phyloP scores from a whole-genome alignment of 2,113 vertebrate genomes.

The Hippocampus mohnikei region DNA sequence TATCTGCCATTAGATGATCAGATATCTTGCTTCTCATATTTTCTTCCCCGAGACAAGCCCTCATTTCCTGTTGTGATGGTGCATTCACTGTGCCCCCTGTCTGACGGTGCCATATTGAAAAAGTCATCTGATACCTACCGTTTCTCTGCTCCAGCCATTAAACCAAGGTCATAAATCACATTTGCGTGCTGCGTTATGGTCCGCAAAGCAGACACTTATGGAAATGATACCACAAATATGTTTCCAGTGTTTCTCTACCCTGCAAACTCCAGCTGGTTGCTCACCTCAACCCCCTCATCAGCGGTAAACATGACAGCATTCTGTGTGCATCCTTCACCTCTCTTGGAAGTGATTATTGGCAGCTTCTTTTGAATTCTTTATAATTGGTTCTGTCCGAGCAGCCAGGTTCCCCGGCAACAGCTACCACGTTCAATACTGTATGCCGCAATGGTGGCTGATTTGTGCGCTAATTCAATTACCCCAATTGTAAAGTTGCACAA shows the following conservation, averaged over 20 bases:
- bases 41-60: conserved; percentile 69
- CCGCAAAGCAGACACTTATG: conserved; percentile 65
- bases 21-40: conserved; percentile 74
- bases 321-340: conserved; percentile 51
- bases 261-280: conserved; percentile 39
- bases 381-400: conserved; percentile 56
- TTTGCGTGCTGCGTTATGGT: conserved; percentile 68
- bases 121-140: conserved; percentile 76
- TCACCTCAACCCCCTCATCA: conserved; percentile 60
- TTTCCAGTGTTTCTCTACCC: conserved; percentile 55
- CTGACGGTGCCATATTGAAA: conserved; percentile 74
- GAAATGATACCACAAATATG: conserved; percentile 73
- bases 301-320: conserved; percentile 56
- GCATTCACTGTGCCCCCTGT: conserved; percentile 59
- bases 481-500: conserved; percentile 60
- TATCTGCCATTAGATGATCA: conserved; percentile 77
- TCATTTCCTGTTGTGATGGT: conserved; percentile 75
- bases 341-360: conserved; percentile 67
- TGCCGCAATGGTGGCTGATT: conserved; percentile 49
- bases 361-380: conserved; percentile 61
- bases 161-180: conserved; percentile 79
- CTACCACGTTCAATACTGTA: conserved; percentile 37
- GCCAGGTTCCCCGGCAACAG: conserved; percentile 42
- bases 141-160: conserved; percentile 73
- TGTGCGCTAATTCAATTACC: conserved; percentile 66